Evolutionary conservation across 92 coral and sea anemone genomes (phyloP).

Genomic region (Muricea muricata): DNA sequence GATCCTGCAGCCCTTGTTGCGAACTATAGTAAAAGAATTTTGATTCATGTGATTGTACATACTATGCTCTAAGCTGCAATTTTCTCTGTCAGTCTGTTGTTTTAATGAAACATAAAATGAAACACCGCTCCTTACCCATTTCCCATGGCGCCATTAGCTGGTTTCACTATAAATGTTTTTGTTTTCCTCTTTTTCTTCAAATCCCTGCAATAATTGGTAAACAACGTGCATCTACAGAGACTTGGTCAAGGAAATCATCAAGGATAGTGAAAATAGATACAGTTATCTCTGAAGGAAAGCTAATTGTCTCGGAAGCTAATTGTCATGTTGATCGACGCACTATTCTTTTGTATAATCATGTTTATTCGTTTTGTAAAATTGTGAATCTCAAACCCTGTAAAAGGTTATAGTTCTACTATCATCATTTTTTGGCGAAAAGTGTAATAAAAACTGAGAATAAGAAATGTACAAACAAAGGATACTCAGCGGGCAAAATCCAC

Average conservation of each 20-base stretch:
- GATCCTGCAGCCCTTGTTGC: too few species aligned
- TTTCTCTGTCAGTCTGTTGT: not conserved
- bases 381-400: too few species aligned
- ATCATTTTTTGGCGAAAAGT: too few species aligned
- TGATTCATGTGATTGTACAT: too few species aligned
- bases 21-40: too few species aligned
- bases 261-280: not conserved
- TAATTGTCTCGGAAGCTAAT: too few species aligned
- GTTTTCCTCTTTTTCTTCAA: slow-evolving; percentile 84
- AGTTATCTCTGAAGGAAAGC: too few species aligned
- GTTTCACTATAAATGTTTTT: slow-evolving; percentile 87
- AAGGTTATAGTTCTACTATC: too few species aligned
- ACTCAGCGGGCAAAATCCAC: slow-evolving; percentile 98
- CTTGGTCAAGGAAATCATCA: slow-evolving; percentile 12
- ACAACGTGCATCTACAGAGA: slow-evolving; percentile 80
- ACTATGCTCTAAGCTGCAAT: too few species aligned
- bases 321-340: too few species aligned
- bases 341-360: too few species aligned
- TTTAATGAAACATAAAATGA: not conserved
- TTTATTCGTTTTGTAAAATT: too few species aligned
- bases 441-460: not conserved
- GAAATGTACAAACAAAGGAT: slow-evolving; percentile 61
- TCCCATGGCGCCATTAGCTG: slow-evolving; percentile 99
- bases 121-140: slow-evolving; percentile 74
- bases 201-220: slow-evolving; percentile 91